Evolutionary conservation across 2,888 invertebrate species (phyloP), one percentile per base, ranked within the genome.

Genomic region (Bursaphelenchus okinawaensis): DNA sequence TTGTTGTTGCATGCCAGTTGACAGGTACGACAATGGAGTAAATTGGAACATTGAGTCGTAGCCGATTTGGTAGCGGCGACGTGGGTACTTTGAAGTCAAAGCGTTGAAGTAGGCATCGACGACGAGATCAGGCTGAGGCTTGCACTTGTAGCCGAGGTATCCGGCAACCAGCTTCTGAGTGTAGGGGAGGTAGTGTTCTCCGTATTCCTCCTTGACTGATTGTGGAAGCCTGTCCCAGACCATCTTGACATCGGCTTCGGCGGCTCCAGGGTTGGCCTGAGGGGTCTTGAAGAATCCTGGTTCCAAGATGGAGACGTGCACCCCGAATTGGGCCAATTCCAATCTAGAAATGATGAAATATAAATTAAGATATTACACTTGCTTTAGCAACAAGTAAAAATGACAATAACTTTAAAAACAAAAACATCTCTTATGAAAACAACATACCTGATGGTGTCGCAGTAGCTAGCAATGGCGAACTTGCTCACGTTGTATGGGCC

Each of bases 401-500:
- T n/a, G n/a, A n/a, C n/a, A n/a, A n/a, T n/a, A n/a, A n/a, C n/a
- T n/a, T n/a, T n/a, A n/a, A n/a, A n/a, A n/a, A n/a, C n/a, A n/a
- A n/a, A n/a, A n/a, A n/a, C n/a, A 19, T 29, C 2, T 26, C 27
- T 27, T 8, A 4, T 20, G 7, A 24, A 8, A 23, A 16, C 4
- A n/a, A 50, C 64, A 51, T 55, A 74, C 75, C 76, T 55, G 20
- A 80, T 70, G 6, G 72, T 72, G 58, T 80, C 80, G 66, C 72
- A 71, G 63, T 75, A 80, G 9, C 69, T 78, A 28, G 72, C 71
- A 22, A 78, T 73, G 19, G 75, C 80, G 58, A 68, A 69, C 55
- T 80, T 80, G 26, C 76, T 63, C 7, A 73, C 72, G 4, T 73
- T 75, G 58, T 80, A 80, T 8, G 78, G 78, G 0, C 77, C 79